Evolutionary conservation across 2,797 vertebrate species (phyloP).

Genomic region (Lutjanus campechanus): DNA sequence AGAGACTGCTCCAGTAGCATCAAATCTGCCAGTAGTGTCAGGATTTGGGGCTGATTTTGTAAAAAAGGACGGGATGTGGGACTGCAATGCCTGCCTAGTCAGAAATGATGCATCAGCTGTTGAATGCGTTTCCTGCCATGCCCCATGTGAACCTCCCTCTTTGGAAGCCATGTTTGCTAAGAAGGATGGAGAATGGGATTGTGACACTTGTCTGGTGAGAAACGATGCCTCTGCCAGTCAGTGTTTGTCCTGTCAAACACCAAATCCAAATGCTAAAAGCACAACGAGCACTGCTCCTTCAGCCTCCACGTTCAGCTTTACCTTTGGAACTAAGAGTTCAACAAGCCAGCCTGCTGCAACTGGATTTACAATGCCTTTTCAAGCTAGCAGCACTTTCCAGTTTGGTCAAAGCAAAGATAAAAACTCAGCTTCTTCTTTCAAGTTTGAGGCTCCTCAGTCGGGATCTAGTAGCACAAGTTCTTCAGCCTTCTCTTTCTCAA

Average conservation of each 20-base stretch:
- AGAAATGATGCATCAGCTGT: constrained; percentile 68
- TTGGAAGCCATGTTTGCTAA: constrained; percentile 84
- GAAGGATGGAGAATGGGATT: constrained; percentile 93
- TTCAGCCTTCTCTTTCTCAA: constrained; percentile 89
- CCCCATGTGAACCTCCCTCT: constrained; percentile 38
- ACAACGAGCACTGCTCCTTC: constrained; percentile 59
- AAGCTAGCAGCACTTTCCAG: constrained; percentile 85
- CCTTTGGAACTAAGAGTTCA: constrained; percentile 71
- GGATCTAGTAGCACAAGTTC: constrained; percentile 78
- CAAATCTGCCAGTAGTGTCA: constrained; percentile 52
- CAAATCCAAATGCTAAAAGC: constrained; percentile 85
- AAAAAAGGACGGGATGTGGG: constrained; percentile 71
- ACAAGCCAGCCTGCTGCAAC: constrained; percentile 82
- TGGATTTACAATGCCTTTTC: constrained; percentile 87
- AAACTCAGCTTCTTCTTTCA: constrained; percentile 81
- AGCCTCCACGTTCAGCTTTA: constrained; percentile 80
- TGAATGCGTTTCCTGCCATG: constrained; percentile 64
- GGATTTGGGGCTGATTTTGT: constrained; percentile 70
- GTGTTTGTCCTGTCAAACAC: constrained; percentile 88
- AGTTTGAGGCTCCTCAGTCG: constrained; percentile 86
- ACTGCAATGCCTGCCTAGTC: constrained; percentile 66
- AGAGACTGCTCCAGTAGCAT: constrained; percentile 30
- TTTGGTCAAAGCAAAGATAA: constrained; percentile 89
- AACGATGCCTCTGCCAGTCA: constrained; percentile 84
- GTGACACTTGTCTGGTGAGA: constrained; percentile 87